phyloP scores from a whole-genome alignment of 2,113 vertebrate genomes.

The Ciconia boyciana region DNA sequence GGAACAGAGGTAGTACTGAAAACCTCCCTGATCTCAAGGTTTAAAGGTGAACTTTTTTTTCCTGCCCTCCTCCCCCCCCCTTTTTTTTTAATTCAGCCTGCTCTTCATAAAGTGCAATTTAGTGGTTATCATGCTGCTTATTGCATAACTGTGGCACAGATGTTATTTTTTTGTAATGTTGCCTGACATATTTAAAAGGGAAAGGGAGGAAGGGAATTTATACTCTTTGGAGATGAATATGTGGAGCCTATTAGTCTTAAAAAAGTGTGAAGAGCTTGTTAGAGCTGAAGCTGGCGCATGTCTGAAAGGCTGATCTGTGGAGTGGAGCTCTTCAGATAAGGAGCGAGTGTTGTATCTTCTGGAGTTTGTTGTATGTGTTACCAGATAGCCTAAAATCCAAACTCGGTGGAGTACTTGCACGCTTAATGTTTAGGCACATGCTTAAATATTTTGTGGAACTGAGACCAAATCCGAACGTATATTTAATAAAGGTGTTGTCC shows the following conservation, averaged over 20 bases:
- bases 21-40: not conserved
- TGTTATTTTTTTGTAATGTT: conserved; percentile 45
- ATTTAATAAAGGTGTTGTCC: not conserved
- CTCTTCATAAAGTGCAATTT: not conserved
- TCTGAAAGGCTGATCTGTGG: conserved; percentile 11
- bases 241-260: conserved; percentile 49
- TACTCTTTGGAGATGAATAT: conserved; percentile 36
- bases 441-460: not conserved
- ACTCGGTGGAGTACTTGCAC: not conserved
- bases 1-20: not conserved
- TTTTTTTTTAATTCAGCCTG: not conserved
- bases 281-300: conserved; percentile 8
- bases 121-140: not conserved
- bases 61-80: not conserved
- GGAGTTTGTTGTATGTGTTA: not conserved
- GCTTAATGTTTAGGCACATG: not conserved
- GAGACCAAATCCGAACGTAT: not conserved
- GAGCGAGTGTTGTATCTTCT: not conserved
- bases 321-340: conserved; percentile 12
- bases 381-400: not conserved
- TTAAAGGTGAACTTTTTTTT: not conserved
- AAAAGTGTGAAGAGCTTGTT: conserved; percentile 59
- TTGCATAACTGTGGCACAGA: conserved; percentile 45
- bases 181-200: conserved; percentile 26
- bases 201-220: conserved; percentile 34